phyloP scores from a whole-genome alignment of 2,888 invertebrate species.

The Mythimna loreyi region DNA sequence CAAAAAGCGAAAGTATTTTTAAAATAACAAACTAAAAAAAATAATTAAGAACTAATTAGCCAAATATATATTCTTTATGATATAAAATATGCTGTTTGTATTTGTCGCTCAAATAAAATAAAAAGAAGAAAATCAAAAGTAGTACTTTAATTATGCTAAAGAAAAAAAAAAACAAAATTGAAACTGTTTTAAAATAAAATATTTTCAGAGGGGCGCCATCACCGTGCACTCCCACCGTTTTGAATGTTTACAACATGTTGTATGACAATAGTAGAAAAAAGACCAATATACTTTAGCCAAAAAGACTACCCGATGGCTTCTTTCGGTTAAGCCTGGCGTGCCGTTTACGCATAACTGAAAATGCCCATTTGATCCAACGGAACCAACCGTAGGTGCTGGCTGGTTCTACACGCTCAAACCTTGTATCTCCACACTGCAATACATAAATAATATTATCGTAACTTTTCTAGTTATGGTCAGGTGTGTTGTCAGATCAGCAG shows the following conservation, averaged over 20 bases:
- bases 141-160: no score
- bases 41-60: no score
- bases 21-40: no score
- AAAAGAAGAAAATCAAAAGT: not conserved
- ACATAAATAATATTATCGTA: not conserved
- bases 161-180: not conserved
- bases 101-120: not conserved
- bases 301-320: not conserved
- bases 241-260: not conserved
- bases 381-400: slow-evolving; percentile 10
- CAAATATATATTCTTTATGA: not conserved
- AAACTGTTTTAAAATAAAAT: not conserved
- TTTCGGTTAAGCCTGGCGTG: slow-evolving; percentile 2
- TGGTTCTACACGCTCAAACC: slow-evolving; percentile 11
- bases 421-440: slow-evolving; percentile 7
- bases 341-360: slow-evolving; percentile 4
- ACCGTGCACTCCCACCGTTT: not conserved
- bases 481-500: not conserved
- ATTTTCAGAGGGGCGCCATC: not conserved
- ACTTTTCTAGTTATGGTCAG: not conserved
- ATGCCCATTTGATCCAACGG: slow-evolving; percentile 1
- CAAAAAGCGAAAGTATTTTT: no score
- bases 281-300: not conserved
- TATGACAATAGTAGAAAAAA: no score
- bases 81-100: not conserved